A percentile compares a stretch with the other conserved stretches of the same genome.
Conservation (phyloP, 2,888 invertebrate genomes). For the Drosophila yooni region DNA sequence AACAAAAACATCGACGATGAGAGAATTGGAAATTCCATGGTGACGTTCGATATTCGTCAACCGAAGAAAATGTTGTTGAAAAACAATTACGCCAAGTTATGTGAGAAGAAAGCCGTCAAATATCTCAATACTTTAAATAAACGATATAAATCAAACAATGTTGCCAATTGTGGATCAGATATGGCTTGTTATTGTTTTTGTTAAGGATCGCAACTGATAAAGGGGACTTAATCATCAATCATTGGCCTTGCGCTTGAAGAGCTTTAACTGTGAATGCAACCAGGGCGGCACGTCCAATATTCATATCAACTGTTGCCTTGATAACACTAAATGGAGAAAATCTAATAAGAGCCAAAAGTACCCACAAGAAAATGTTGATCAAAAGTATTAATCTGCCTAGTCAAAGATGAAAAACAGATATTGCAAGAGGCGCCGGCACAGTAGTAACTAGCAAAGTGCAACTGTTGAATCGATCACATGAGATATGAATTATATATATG, state of each 20-base stretch:
- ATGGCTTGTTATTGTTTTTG: neutral
- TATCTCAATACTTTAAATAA: neutral
- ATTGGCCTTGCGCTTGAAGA: neutral
- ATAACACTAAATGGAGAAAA: conserved; percentile 26
- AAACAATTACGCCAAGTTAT: conserved; percentile 16
- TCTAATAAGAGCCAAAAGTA: conserved; percentile 15
- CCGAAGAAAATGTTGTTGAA: conserved; percentile 14
- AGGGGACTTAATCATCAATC: neutral
- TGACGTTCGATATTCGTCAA: conserved; percentile 45
- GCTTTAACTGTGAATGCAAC: conserved; percentile 11
- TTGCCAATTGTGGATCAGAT: neutral
- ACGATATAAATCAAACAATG: neutral
- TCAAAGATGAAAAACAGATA: neutral
- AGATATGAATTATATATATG: neutral
- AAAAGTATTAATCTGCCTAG: neutral
- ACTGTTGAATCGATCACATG: neutral
- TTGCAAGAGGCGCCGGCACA: neutral
- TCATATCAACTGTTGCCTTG: conserved; percentile 16
- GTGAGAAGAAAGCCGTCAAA: conserved; percentile 25
- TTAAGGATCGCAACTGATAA: neutral
- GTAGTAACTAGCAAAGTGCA: neutral
- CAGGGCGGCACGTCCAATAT: conserved; percentile 26
- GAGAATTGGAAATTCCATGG: conserved; percentile 65
- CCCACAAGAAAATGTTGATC: conserved; percentile 1
- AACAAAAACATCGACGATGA: conserved; percentile 28